Evolutionary conservation across 2,888 invertebrate genomes (phyloP).

Genomic region (Cetonia aurata): DNA sequence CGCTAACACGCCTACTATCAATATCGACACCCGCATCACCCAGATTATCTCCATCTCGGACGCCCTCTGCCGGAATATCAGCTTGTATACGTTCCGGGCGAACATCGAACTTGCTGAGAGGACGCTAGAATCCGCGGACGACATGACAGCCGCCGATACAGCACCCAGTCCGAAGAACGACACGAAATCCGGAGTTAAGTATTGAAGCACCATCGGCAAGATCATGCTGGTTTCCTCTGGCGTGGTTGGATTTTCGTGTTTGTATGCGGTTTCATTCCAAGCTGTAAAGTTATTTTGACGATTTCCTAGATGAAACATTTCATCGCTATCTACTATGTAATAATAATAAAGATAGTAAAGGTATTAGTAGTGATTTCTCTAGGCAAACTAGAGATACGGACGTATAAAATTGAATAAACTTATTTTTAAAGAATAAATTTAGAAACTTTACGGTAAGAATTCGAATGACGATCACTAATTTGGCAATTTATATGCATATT

Average conservation of each 20-base stretch:
- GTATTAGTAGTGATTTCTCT: background rate
- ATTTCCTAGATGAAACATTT: slow-evolving; percentile 1
- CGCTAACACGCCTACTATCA: slow-evolving; percentile 91
- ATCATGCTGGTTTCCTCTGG: slow-evolving; percentile 91
- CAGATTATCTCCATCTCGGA: slow-evolving; percentile 98
- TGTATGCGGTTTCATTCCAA: slow-evolving; percentile 95
- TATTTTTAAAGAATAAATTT: too few species aligned
- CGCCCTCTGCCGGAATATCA: slow-evolving; percentile 95
- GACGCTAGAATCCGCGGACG: slow-evolving; percentile 98
- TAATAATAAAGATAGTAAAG: background rate
- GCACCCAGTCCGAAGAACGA: slow-evolving; percentile 98
- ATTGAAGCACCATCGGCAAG: slow-evolving; percentile 96
- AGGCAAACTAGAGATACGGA: too few species aligned
- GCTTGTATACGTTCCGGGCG: slow-evolving; percentile 97
- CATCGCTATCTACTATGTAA: background rate
- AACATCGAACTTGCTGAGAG: slow-evolving; percentile 99
- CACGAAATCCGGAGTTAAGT: slow-evolving; percentile 94
- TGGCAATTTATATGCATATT: too few species aligned
- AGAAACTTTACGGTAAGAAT: too few species aligned
- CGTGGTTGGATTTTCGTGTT: slow-evolving; percentile 80
- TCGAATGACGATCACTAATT: too few species aligned
- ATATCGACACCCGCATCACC: slow-evolving; percentile 94
- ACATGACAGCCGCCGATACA: slow-evolving; percentile 99
- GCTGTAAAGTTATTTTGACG: slow-evolving; percentile 70
- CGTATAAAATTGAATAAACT: too few species aligned